Evolutionary conservation across 2,113 vertebrate species (phyloP).

Genomic region (Brachyhypopomus gauderio): DNA sequence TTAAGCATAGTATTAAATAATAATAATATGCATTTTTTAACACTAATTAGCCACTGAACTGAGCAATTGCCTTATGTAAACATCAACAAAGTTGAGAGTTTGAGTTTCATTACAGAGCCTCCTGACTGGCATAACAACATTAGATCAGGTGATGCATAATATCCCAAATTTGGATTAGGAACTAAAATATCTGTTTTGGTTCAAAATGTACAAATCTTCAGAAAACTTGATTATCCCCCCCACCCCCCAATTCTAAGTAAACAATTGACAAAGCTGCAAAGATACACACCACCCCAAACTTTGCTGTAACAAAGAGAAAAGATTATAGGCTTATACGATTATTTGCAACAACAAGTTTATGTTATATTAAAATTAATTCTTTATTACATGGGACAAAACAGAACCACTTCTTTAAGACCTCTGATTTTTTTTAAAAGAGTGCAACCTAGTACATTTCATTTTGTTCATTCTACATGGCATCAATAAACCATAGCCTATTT

Average conservation of each 20-base stretch:
- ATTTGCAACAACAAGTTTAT: too few species aligned
- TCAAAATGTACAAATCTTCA: background rate
- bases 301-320: too few species aligned
- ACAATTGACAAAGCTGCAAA: too few species aligned
- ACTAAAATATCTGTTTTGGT: background rate
- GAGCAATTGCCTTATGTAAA: background rate
- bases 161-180: too few species aligned
- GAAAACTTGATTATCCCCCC: background rate
- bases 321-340: too few species aligned
- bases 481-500: background rate
- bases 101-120: too few species aligned
- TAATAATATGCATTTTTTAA: background rate
- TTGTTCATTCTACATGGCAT: background rate
- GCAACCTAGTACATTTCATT: constrained; percentile 5
- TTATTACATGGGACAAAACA: background rate
- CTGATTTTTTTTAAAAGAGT: background rate
- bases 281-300: too few species aligned
- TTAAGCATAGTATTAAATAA: background rate
- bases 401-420: background rate
- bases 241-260: background rate
- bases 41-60: background rate
- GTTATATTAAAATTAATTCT: background rate
- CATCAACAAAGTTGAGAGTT: too few species aligned
- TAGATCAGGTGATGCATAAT: background rate
- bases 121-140: too few species aligned